Percentiles rank a stretch among this genome's conserved stretches.
These are phyloP conservation scores for Prionchulus punctatus DNA, from an alignment of 2,888 invertebrate species.

Conservation along the genomic window DNA sequence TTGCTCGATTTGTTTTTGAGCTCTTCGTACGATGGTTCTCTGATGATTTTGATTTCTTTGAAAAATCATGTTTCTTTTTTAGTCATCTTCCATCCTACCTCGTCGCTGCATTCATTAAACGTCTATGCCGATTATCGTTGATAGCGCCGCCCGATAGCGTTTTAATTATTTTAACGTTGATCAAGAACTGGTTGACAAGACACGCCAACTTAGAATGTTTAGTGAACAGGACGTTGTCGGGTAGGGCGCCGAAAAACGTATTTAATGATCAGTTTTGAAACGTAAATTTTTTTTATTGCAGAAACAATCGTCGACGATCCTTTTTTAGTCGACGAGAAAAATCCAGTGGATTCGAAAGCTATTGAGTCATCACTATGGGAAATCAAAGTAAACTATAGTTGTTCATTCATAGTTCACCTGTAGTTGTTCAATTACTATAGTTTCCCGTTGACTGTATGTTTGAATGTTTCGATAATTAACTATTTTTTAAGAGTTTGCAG, in stretches of 20 bases:
- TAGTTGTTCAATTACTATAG: too few relatives aligned
- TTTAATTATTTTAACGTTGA: constrained; percentile 56
- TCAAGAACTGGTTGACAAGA: constrained; percentile 64
- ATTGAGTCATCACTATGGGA: constrained; percentile 84
- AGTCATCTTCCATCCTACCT: constrained; percentile 75
- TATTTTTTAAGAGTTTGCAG: constrained; percentile 46
- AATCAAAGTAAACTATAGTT: constrained; percentile 39
- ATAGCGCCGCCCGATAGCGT: constrained; percentile 65
- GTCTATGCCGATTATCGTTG: constrained; percentile 62
- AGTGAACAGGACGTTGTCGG: constrained; percentile 19
- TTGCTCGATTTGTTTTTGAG: constrained; percentile 74
- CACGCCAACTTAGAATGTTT: constrained; percentile 56
- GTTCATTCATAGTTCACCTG: too few relatives aligned
- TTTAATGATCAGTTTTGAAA: not conserved
- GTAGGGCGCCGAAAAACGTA: constrained; percentile 9
- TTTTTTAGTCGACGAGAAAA: constrained; percentile 61
- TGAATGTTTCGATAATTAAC: not conserved
- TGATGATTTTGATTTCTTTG: not conserved
- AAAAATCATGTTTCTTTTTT: constrained; percentile 20
- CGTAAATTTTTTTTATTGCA: constrained; percentile 7
- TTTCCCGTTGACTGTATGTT: not conserved
- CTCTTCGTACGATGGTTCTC: constrained; percentile 53
- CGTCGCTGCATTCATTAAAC: constrained; percentile 82
- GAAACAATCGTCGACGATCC: constrained; percentile 49
- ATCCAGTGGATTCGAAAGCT: constrained; percentile 61